Evolutionary conservation across 2,888 invertebrate species (phyloP).

Genomic region (Microctonus aethiopoides): DNA sequence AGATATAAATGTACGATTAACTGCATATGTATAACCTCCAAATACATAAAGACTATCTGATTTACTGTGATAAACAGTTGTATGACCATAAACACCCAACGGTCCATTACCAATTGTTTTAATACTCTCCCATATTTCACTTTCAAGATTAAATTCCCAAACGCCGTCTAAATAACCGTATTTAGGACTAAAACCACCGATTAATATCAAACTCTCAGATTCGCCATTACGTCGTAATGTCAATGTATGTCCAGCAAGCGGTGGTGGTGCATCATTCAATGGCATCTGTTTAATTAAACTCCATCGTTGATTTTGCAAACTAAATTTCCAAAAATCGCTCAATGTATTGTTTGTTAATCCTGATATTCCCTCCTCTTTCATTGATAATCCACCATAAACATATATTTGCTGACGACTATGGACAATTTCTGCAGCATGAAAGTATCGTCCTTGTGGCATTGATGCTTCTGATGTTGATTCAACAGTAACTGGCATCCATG

Average conservation of each 20-base stretch:
- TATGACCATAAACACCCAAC: slow-evolving; percentile 88
- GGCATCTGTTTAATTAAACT: slow-evolving; percentile 73
- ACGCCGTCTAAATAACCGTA: slow-evolving; percentile 79
- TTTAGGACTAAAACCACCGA: slow-evolving; percentile 86
- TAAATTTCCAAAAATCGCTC: slow-evolving; percentile 93
- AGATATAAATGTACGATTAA: slow-evolving; percentile 78
- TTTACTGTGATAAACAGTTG: slow-evolving; percentile 84
- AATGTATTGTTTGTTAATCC: slow-evolving; percentile 75
- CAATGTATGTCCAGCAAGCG: slow-evolving; percentile 90
- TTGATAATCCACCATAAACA: slow-evolving; percentile 88
- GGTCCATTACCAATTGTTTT: slow-evolving; percentile 80
- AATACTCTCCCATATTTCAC: slow-evolving; percentile 78
- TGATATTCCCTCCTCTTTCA: slow-evolving; percentile 68
- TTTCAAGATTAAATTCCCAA: slow-evolving; percentile 85
- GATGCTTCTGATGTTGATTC: slow-evolving; percentile 87
- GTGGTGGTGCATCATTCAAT: slow-evolving; percentile 72
- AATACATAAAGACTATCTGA: slow-evolving; percentile 89
- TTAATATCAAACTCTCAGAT: slow-evolving; percentile 81
- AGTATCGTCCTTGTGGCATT: slow-evolving; percentile 90
- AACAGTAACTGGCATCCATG: slow-evolving; percentile 91
- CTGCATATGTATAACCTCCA: slow-evolving; percentile 84
- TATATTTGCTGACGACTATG: slow-evolving; percentile 86
- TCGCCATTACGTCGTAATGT: slow-evolving; percentile 81
- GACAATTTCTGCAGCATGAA: slow-evolving; percentile 91
- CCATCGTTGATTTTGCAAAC: slow-evolving; percentile 86